Percentiles rank a stretch among this genome's conserved stretches.
phyloP scores from a whole-genome alignment of 2,797 vertebrate species.

The Acanthurus tractus region DNA sequence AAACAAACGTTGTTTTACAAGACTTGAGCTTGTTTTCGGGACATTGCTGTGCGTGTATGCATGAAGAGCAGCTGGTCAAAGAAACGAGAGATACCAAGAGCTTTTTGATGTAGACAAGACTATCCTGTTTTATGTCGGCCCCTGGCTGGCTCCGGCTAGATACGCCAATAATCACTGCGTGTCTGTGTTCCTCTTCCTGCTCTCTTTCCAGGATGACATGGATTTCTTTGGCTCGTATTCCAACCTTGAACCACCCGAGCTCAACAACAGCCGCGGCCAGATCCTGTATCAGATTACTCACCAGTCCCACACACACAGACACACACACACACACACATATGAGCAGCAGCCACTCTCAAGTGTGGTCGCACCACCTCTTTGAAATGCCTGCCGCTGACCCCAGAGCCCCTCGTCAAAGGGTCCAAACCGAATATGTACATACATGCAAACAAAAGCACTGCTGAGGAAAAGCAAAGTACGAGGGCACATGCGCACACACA shows the following conservation, averaged over 20 bases:
- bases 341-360: conserved; percentile 31
- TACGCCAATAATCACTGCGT: conserved; percentile 67
- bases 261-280: conserved; percentile 72
- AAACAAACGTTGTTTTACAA: conserved; percentile 16
- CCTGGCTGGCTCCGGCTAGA: conserved; percentile 46
- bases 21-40: conserved; percentile 24
- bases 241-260: conserved; percentile 76
- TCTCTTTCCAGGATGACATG: conserved; percentile 81
- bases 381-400: conserved; percentile 56
- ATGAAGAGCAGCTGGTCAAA: conserved; percentile 57
- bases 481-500: conserved; percentile 33
- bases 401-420: conserved; percentile 52
- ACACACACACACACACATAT: conserved; percentile 25
- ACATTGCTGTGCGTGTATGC: conserved; percentile 19
- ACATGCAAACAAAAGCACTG: conserved; percentile 58
- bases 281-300: conserved; percentile 78
- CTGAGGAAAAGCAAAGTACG: conserved; percentile 43
- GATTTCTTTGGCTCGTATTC: conserved; percentile 75
- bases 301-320: conserved; percentile 21
- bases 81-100: conserved; percentile 50
- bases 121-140: conserved; percentile 57
- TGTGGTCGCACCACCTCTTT: conserved; percentile 27
- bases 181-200: conserved; percentile 65
- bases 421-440: conserved; percentile 50
- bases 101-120: conserved; percentile 69